Conservation (phyloP, 2,797 vertebrate genomes). For the Corythornis leucogaster region DNA sequence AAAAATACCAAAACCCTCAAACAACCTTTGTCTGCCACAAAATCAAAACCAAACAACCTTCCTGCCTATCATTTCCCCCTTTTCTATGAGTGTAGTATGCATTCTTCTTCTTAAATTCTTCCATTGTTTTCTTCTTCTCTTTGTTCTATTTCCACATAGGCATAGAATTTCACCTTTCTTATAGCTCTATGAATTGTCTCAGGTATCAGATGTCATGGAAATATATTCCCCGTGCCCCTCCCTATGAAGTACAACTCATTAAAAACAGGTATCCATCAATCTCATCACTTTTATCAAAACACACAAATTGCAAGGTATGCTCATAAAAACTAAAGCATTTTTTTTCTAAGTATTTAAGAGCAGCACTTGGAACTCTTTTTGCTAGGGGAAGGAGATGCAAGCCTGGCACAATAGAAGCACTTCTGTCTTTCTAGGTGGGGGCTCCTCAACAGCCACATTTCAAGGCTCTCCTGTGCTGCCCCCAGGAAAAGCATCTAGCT, state of each 20-base stretch:
- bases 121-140: neutral
- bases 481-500: neutral
- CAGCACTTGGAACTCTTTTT: neutral
- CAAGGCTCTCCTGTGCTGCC: neutral
- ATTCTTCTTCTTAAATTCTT: neutral
- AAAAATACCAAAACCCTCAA: neutral
- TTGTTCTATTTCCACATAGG: neutral
- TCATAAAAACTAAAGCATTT: neutral
- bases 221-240: too few species aligned
- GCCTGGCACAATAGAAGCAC: neutral
- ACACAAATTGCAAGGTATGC: neutral
- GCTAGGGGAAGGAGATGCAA: neutral
- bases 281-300: neutral
- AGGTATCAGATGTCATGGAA: neutral
- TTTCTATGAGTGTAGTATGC: fast-evolving
- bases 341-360: neutral
- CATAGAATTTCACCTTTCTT: neutral
- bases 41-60: fast-evolving
- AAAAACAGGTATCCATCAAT: neutral
- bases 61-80: fast-evolving
- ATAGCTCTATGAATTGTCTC: neutral
- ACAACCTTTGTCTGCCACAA: neutral
- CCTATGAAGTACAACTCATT: neutral
- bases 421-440: neutral
- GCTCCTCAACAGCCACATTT: neutral